Conservation (phyloP, 2,888 invertebrate species). For the Orthosia gothica region DNA sequence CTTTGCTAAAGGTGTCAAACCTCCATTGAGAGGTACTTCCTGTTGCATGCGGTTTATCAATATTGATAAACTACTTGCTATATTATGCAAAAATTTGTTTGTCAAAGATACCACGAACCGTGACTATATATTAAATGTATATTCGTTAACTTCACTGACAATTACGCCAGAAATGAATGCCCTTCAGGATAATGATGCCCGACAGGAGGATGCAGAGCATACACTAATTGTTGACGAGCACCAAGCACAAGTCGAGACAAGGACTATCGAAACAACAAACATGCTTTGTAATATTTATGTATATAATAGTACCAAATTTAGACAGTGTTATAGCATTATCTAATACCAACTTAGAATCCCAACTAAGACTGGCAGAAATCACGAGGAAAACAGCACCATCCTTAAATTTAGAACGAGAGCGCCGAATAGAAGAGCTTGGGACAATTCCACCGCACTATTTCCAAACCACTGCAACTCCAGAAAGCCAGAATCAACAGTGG, state of each 20-base stretch:
- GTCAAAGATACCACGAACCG: background rate
- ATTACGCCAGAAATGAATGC: background rate
- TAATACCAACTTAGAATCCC: no score
- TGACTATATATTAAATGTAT: constrained; percentile 1
- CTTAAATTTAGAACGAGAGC: constrained; percentile 4
- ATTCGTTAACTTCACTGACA: background rate
- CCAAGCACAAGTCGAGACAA: background rate
- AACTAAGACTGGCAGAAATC: background rate
- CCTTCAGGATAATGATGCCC: background rate
- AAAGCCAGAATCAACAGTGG: no score
- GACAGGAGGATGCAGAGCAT: background rate
- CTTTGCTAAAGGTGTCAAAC: background rate
- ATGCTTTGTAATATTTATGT: background rate
- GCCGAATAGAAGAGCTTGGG: background rate
- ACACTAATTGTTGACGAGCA: background rate
- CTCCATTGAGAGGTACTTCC: background rate
- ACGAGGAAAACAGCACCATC: background rate
- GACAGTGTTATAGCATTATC: background rate
- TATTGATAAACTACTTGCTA: background rate
- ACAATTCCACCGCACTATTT: no score
- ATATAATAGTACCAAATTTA: background rate
- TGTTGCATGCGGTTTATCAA: background rate
- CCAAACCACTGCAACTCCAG: no score
- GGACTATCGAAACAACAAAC: constrained; percentile 1
- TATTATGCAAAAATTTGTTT: background rate